Evolutionary conservation across 2,113 vertebrate genomes (phyloP).

Genomic region (Columba janthina): DNA sequence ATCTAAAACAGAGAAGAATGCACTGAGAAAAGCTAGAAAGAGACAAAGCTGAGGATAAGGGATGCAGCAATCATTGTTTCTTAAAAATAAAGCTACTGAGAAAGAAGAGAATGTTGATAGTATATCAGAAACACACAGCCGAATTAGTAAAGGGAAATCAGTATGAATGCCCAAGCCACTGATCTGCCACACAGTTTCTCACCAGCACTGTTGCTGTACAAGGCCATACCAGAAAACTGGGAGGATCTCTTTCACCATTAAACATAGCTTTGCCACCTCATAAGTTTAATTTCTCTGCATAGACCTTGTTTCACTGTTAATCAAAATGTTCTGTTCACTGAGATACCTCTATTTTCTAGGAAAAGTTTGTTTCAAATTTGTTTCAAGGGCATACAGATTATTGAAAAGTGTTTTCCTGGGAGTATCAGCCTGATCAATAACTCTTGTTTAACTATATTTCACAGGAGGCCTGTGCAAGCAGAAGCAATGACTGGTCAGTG

Average conservation of each 20-base stretch:
- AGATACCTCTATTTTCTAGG: background rate
- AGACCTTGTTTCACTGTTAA: background rate
- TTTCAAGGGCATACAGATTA: background rate
- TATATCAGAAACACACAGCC: background rate
- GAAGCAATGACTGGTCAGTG: conserved; percentile 4
- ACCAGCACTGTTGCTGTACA: background rate
- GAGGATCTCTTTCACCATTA: background rate
- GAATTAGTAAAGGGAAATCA: background rate
- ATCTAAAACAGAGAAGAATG: background rate
- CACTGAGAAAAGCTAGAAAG: background rate
- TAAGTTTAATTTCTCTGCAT: background rate
- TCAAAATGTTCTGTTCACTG: background rate
- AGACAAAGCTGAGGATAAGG: background rate
- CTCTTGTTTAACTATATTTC: conserved; percentile 42
- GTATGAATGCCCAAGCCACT: too few species aligned
- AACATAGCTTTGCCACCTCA: background rate
- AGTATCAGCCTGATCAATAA: conserved; percentile 22
- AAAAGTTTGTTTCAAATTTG: background rate
- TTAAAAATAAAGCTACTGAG: background rate
- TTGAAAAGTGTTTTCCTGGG: conserved; percentile 9
- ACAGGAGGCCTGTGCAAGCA: conserved; percentile 36
- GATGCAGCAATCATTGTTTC: background rate
- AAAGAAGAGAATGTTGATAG: background rate
- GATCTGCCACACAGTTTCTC: background rate
- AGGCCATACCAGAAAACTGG: background rate